A percentile compares a stretch with the other conserved stretches of the same genome.
These are phyloP conservation scores for Pterostichus niger DNA, from an alignment of 2,888 invertebrate species.

Conservation along the genomic window DNA sequence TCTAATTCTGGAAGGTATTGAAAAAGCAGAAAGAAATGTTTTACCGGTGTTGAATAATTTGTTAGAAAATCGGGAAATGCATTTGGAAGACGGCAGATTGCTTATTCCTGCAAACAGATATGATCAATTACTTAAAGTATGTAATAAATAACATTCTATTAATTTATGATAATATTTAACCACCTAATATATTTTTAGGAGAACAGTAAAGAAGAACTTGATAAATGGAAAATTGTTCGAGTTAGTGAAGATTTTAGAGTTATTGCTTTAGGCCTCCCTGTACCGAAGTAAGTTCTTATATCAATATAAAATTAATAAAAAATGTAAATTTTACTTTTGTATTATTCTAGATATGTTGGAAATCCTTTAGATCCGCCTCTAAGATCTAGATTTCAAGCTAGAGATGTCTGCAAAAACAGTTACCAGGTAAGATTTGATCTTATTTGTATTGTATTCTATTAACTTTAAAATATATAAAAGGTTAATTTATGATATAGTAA, in stretches of 20 bases:
- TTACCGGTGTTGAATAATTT: conserved; percentile 97
- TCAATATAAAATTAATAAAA: conserved; percentile 1
- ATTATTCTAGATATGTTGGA: conserved; percentile 84
- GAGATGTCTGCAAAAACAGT: conserved; percentile 85
- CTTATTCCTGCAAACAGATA: conserved; percentile 93
- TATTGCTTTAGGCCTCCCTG: conserved; percentile 94
- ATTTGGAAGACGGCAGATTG: conserved; percentile 97
- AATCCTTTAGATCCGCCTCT: conserved; percentile 97
- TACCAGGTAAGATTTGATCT: conserved; percentile 80
- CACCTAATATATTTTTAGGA: conserved; percentile 76
- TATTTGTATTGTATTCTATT: neutral
- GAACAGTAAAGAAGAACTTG: conserved; percentile 87
- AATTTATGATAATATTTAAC: conserved; percentile 76
- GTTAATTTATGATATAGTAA: no score
- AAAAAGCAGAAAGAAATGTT: conserved; percentile 98
- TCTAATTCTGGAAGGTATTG: conserved; percentile 95
- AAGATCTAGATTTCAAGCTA: conserved; percentile 95
- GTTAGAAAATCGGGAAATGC: conserved; percentile 98
- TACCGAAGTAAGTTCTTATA: conserved; percentile 80
- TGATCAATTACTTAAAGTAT: conserved; percentile 91
- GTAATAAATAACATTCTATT: neutral
- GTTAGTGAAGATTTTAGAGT: conserved; percentile 96
- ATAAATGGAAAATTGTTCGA: conserved; percentile 92
- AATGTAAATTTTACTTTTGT: conserved; percentile 70
- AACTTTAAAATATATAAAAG: neutral